Evolutionary conservation across 2,888 invertebrate genomes (phyloP).

Genomic region (Omphaloscelis lunosa): DNA sequence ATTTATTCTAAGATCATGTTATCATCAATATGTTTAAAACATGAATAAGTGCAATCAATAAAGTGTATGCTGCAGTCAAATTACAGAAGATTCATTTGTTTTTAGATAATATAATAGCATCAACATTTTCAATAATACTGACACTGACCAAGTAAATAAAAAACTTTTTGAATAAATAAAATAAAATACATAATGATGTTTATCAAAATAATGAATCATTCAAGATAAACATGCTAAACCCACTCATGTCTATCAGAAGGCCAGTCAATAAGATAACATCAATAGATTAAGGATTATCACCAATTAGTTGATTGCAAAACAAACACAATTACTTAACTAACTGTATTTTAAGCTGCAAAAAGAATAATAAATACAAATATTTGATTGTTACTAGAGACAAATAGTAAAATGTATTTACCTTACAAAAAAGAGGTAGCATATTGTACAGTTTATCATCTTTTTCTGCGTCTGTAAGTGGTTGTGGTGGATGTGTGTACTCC

Average conservation of each 20-base stretch:
- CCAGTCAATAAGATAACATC: constrained; percentile 4
- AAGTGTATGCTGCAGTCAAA: background rate
- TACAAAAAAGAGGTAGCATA: constrained; percentile 99
- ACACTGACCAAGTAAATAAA: background rate
- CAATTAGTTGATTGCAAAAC: constrained; percentile 12
- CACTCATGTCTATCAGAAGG: constrained; percentile 8
- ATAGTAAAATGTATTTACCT: constrained; percentile 90
- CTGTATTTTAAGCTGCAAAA: background rate
- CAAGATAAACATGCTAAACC: constrained; percentile 13
- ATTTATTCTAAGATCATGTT: background rate
- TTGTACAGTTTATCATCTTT: constrained; percentile 98
- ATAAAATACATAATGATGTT: constrained; percentile 15
- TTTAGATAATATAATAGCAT: background rate
- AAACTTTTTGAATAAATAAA: constrained; percentile 14
- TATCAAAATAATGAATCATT: constrained; percentile 36
- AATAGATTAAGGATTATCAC: background rate
- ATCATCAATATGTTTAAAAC: background rate
- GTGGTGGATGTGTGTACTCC: constrained; percentile 97
- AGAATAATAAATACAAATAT: constrained; percentile 4
- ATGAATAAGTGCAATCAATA: background rate
- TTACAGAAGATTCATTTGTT: background rate
- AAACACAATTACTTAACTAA: background rate
- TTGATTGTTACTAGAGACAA: background rate
- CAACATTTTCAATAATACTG: background rate
- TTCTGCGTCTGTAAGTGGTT: constrained; percentile 94